phyloP scores from a whole-genome alignment of 2,888 invertebrate species.

The Lasioglossum malachurum region DNA sequence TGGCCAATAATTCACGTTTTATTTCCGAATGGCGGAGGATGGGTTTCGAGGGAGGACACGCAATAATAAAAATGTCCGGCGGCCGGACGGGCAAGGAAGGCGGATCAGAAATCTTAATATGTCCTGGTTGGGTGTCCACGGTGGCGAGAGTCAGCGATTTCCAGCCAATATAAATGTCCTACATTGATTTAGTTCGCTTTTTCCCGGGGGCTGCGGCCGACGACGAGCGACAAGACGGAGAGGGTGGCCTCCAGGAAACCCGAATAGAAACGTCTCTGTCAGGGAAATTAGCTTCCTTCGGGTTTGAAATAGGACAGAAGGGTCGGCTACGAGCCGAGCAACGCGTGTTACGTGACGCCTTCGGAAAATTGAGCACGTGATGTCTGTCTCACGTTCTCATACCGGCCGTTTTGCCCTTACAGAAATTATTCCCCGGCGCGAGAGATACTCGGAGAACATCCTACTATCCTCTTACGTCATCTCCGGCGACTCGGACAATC shows the following conservation, averaged over 20 bases:
- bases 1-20: slow-evolving; percentile 79
- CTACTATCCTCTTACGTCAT: neutral
- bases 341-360: slow-evolving; percentile 67
- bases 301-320: slow-evolving; percentile 67
- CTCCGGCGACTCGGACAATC: neutral
- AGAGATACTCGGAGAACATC: neutral
- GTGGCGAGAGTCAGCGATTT: slow-evolving; percentile 81
- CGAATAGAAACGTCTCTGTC: slow-evolving; percentile 73
- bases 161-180: slow-evolving; percentile 83
- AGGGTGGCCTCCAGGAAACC: slow-evolving; percentile 9
- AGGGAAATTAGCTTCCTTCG: slow-evolving; percentile 71
- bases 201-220: slow-evolving; percentile 45
- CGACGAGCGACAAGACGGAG: slow-evolving; percentile 37
- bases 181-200: slow-evolving; percentile 81
- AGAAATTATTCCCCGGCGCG: slow-evolving; percentile 21
- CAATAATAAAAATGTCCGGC: slow-evolving; percentile 81
- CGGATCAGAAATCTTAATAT: slow-evolving; percentile 84
- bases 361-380: slow-evolving; percentile 68
- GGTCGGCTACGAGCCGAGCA: slow-evolving; percentile 36
- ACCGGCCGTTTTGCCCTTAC: slow-evolving; percentile 31
- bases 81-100: slow-evolving; percentile 68
- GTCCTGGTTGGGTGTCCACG: slow-evolving; percentile 73
- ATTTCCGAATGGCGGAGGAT: slow-evolving; percentile 53
- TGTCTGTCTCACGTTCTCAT: slow-evolving; percentile 56
- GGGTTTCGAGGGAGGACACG: slow-evolving; percentile 49